phyloP scores from a whole-genome alignment of 2,113 vertebrate species.

The Barbus barbus region DNA sequence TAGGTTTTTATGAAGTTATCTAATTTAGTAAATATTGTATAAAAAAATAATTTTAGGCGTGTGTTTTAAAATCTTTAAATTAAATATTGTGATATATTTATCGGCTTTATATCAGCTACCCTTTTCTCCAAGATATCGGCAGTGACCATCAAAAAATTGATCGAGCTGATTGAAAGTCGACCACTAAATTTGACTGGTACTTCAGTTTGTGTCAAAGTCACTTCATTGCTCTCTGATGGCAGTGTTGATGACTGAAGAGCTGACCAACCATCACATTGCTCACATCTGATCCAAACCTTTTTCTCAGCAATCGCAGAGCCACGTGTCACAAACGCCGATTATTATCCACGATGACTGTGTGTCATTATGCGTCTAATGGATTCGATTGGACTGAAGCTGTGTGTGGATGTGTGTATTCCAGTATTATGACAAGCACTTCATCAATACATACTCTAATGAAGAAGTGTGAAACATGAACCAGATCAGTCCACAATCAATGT shows the following conservation, averaged over 20 bases:
- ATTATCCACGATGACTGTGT: background rate
- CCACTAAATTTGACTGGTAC: background rate
- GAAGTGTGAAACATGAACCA: background rate
- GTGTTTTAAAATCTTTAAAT: too few species aligned
- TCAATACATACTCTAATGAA: background rate
- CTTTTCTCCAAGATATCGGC: background rate
- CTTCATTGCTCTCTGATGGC: background rate
- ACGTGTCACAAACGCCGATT: background rate
- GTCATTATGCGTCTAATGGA: background rate
- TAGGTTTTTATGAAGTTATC: too few species aligned
- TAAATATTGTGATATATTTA: too few species aligned
- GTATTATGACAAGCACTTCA: background rate
- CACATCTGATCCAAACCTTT: background rate
- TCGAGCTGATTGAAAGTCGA: background rate
- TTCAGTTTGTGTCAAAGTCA: background rate
- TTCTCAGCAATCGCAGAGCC: too few species aligned
- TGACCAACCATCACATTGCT: background rate
- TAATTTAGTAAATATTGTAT: too few species aligned
- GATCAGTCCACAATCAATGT: background rate
- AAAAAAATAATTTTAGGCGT: too few species aligned
- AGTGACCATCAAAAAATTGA: background rate
- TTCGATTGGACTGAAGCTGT: background rate
- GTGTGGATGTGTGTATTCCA: background rate
- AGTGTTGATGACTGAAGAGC: background rate
- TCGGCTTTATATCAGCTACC: too few species aligned